Evolutionary conservation across 2,888 invertebrate species (phyloP).

Genomic region (Leptarthrus brevirostris): DNA sequence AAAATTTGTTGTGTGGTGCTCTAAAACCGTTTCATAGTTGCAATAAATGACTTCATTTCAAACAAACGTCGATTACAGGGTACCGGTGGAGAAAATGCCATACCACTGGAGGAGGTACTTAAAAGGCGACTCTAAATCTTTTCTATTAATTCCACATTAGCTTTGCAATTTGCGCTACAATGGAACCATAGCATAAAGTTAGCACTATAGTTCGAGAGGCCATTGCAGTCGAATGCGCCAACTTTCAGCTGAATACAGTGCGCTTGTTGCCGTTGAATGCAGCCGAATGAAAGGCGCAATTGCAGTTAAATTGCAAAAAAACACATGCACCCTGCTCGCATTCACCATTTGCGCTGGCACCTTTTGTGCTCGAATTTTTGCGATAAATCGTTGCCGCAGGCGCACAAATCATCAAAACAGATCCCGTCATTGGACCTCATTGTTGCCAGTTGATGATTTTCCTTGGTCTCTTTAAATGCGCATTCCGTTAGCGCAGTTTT

Average conservation of each 20-base stretch:
- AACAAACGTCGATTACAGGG: too few relatives aligned
- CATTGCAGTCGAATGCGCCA: slow-evolving; percentile 24
- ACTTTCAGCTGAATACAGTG: slow-evolving; percentile 26
- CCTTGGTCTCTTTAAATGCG: slow-evolving; percentile 40
- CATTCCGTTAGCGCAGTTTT: slow-evolving; percentile 20
- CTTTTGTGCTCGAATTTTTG: slow-evolving; percentile 44
- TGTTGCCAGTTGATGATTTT: slow-evolving; percentile 47
- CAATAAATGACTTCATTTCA: too few relatives aligned
- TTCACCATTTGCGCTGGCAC: background rate
- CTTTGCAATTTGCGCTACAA: slow-evolving; percentile 30
- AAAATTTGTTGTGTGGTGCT: too few relatives aligned
- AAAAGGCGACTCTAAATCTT: slow-evolving; percentile 31
- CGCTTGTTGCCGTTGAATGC: slow-evolving; percentile 10
- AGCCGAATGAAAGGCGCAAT: slow-evolving; percentile 29
- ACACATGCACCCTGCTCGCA: background rate
- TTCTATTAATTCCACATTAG: slow-evolving; percentile 39
- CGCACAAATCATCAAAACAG: slow-evolving; percentile 35
- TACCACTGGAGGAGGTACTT: slow-evolving; percentile 2
- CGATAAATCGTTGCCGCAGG: slow-evolving; percentile 44
- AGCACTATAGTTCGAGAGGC: slow-evolving; percentile 18
- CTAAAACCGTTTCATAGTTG: too few relatives aligned
- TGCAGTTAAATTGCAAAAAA: slow-evolving; percentile 41
- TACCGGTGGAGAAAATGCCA: background rate
- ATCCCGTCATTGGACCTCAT: slow-evolving; percentile 47
- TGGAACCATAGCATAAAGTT: slow-evolving; percentile 12